Evolutionary conservation across 1,140 invertebrate genomes (phyloP), one percentile per base, ranked within the genome.

Genomic region (Geopemphigus sp.): DNA sequence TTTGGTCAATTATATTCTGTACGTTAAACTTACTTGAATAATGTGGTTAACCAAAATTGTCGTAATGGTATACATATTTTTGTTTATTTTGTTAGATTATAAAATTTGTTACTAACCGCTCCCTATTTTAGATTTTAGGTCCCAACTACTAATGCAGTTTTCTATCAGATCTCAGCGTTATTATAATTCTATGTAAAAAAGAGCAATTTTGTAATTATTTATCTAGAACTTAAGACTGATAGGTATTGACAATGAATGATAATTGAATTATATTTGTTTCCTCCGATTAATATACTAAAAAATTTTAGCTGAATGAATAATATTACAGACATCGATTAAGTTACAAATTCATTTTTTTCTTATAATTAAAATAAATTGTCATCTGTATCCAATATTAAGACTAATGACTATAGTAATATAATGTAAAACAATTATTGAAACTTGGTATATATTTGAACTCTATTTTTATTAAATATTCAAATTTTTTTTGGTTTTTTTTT

Each of bases 161-260:
- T 78, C 73, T 78, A 63, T 78, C 74, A 78, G 74, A 78, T 78
- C 74, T 78, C 74, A 78, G 57, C 54, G 56, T 61, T 76, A 76
- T 59, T 32, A 74, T 76, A 76, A 76, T 76, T 45, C 39, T 59
- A 50, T 47, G 56, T 76, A 47, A 47, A 78, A 2, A 47, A 26
- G 17, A 78, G 56, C 56, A 47, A 78, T 78, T 59, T 78, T 78
- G 56, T 78, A 78, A 78, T 59, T 19, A 76, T 57, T 57, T 45
- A 63, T 47, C 39, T 78, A 78, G 74, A 78, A 78, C 57, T 78
- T 76, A 78, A 78, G 74, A 78, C 74, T 78, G 74, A 78, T 78
- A 47, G n/a, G 61, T 61, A 29, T 47, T 57, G 32, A 61, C 54
- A 78, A 63, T 61, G 54, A 78, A 24, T 39, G 32, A 39, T 39